Conservation (phyloP, 2,113 vertebrate species). For the Platysternon megacephalum region DNA sequence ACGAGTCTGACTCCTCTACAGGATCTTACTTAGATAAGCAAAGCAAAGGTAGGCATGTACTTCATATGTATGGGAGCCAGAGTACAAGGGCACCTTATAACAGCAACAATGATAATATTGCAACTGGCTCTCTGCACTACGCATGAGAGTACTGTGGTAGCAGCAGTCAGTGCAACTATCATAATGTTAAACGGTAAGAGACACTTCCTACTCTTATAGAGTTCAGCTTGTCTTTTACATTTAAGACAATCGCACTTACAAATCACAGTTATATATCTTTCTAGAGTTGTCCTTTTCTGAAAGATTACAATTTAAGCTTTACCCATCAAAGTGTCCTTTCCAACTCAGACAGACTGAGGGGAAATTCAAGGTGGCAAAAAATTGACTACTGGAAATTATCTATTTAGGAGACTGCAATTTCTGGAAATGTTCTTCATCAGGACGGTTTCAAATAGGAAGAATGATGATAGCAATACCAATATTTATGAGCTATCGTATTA, state of each 20-base stretch:
- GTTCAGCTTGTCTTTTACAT: no score
- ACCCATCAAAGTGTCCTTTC: not conserved
- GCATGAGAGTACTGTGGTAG: not conserved
- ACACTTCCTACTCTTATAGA: constrained; percentile 20
- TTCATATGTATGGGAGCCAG: not conserved
- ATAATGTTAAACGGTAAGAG: not conserved
- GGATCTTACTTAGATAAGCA: not conserved
- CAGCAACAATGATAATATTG: not conserved
- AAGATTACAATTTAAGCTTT: constrained; percentile 38
- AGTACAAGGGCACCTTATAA: not conserved
- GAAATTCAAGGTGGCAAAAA: not conserved
- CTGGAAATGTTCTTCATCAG: not conserved
- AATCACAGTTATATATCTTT: not conserved
- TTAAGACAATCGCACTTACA: constrained; percentile 56
- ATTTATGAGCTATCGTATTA: not conserved
- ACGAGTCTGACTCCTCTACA: not conserved
- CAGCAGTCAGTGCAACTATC: not conserved
- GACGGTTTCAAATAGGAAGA: not conserved
- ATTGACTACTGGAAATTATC: not conserved
- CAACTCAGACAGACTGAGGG: not conserved
- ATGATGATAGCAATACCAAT: not conserved
- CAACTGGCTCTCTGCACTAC: not conserved
- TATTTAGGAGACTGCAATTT: not conserved
- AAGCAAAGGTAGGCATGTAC: not conserved
- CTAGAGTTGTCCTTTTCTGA: constrained; percentile 33